Percentiles rank a stretch among this genome's conserved stretches.
phyloP scores from a whole-genome alignment of 2,888 invertebrate genomes.

The Agrypnus murinus region DNA sequence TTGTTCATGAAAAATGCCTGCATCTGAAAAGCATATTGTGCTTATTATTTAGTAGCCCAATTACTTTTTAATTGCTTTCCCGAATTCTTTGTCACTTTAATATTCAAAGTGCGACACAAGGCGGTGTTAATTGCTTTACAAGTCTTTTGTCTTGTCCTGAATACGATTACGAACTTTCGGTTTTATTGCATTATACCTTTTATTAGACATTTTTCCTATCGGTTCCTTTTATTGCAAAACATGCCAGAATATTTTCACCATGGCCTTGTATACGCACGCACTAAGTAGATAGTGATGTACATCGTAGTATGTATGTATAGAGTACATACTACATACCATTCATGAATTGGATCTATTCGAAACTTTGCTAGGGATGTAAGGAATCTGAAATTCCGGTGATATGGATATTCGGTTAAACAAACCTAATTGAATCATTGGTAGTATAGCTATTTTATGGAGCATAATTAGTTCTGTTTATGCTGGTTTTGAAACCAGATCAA shows the following conservation, averaged over 20 bases:
- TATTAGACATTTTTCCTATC: conserved; percentile 36
- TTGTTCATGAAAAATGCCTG: conserved; percentile 51
- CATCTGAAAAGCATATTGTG: conserved; percentile 52
- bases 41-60: conserved; percentile 57
- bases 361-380: no score
- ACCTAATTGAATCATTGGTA: conserved; percentile 8
- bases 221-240: neutral
- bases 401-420: neutral
- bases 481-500: conserved; percentile 36
- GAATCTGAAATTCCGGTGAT: neutral
- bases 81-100: conserved; percentile 52
- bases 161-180: conserved; percentile 39
- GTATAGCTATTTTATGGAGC: conserved; percentile 22
- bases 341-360: no score
- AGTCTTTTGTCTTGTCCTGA: conserved; percentile 46
- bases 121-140: conserved; percentile 51
- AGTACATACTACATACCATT: no score
- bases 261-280: no score
- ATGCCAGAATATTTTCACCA: neutral
- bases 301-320: no score
- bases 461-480: conserved; percentile 31
- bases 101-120: conserved; percentile 50
- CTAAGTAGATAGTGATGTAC: no score
- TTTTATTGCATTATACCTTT: conserved; percentile 36
- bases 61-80: conserved; percentile 58